Conservation (phyloP, 2,113 vertebrate species). For the Prinia subflava region DNA sequence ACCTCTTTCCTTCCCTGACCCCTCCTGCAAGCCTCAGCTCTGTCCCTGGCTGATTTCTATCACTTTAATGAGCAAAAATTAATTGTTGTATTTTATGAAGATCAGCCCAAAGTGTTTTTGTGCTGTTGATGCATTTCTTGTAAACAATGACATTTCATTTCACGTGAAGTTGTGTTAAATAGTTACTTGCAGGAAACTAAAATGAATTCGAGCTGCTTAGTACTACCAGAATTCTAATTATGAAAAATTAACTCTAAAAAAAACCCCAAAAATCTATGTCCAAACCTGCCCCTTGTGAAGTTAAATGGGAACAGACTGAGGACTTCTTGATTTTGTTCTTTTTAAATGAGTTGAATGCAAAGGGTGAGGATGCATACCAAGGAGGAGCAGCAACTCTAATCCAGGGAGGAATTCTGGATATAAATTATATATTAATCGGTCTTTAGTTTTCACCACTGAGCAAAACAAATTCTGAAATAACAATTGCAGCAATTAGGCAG, state of each 20-base stretch:
- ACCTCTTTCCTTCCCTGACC: background rate
- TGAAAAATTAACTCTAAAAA: background rate
- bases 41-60: background rate
- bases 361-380: background rate
- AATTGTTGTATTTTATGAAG: background rate
- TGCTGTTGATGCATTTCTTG: background rate
- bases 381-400: background rate
- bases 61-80: background rate
- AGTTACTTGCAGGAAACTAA: background rate
- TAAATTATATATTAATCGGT: background rate
- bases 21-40: background rate
- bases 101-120: background rate
- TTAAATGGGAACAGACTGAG: background rate
- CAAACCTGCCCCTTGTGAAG: background rate
- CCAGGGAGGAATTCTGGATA: background rate
- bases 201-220: conserved; percentile 7
- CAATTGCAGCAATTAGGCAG: background rate
- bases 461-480: background rate
- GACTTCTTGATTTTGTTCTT: background rate
- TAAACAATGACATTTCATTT: background rate
- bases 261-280: background rate
- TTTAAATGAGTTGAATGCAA: background rate
- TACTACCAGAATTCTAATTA: background rate
- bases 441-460: background rate
- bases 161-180: background rate